Evolutionary conservation across 2,113 vertebrate genomes (phyloP), one percentile per base, ranked within the genome.

Genomic region (Irena cyanogastra): DNA sequence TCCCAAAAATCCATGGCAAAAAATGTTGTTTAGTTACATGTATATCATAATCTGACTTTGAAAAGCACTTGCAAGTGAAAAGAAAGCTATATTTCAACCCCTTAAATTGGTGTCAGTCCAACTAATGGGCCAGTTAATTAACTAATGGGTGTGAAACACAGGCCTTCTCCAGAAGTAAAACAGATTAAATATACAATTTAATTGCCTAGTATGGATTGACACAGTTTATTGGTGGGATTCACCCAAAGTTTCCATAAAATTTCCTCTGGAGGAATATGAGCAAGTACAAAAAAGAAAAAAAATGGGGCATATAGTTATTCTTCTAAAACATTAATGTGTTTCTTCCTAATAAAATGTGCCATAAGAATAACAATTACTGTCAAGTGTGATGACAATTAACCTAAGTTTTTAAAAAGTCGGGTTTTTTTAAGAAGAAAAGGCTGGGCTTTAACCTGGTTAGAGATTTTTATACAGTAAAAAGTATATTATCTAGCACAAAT

Each of bases 51-150:
- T 37, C 60, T 94, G 87, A 87, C 63, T 93, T 95, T 88, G 77
- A 94, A 89, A 89, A 87, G 54, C 50, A 91, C 54, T 91, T 93
- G 19, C 39, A 61, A 85, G 27, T 90, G 54, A 72, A 85, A 88
- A 42, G 20, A 81, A 87, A 91, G 11, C 3, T 61, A 6, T 83
- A 54, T 74, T 61, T 77, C 76, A 94, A 59, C 30, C 13, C 17
- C 33, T 56, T 79, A 74, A 83, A 75, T 44, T 90, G 33, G 47
- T 94, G 52, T 83, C 63, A 90, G 47, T 94, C 91, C 90, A 83
- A 87, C 45, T 95, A 95, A 87, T 80, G 54, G 65, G 15, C 14
- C 35, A 74, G 75, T 87, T 94, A 95, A 97, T 95, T 90, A 91
- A 90, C 72, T 90, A 93, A 89, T 75, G 42, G 30, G 11, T 81